Percentiles rank a stretch among this genome's conserved stretches.
phyloP scores from a whole-genome alignment of 2,888 invertebrate species.

The Drosophila neonasuta region DNA sequence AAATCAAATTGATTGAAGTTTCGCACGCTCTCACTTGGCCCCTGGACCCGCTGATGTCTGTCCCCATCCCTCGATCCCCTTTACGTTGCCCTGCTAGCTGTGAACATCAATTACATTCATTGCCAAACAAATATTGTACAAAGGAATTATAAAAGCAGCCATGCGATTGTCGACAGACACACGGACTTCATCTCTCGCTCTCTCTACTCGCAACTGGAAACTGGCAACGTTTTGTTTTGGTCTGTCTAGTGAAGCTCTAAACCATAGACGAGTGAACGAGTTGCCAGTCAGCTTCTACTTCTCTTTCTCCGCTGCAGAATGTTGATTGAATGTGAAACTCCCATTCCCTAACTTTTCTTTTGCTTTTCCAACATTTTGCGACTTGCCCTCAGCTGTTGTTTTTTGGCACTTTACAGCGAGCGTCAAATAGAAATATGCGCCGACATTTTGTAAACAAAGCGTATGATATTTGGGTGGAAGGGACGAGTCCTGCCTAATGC shows the following conservation, averaged over 20 bases:
- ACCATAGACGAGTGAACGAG: slow-evolving; percentile 32
- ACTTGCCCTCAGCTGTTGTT: slow-evolving; percentile 31
- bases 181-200: slow-evolving; percentile 22
- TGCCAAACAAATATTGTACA: slow-evolving; percentile 76
- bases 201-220: slow-evolving; percentile 11
- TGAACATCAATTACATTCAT: slow-evolving; percentile 79
- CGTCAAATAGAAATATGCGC: slow-evolving; percentile 42
- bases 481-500: slow-evolving; percentile 17
- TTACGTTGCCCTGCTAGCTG: slow-evolving; percentile 48
- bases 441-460: slow-evolving; percentile 67
- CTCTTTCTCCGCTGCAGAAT: slow-evolving; percentile 36
- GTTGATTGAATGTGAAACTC: slow-evolving; percentile 61
- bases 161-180: slow-evolving; percentile 57
- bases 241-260: slow-evolving; percentile 45
- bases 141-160: slow-evolving; percentile 68
- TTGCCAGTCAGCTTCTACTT: slow-evolving; percentile 35
- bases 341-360: slow-evolving; percentile 3
- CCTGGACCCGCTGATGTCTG: slow-evolving; percentile 9
- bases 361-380: slow-evolving; percentile 10
- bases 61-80: not conserved
- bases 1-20: slow-evolving; percentile 67
- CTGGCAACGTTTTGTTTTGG: slow-evolving; percentile 54
- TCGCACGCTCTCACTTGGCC: slow-evolving; percentile 45
- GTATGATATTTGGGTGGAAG: slow-evolving; percentile 27
- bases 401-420: slow-evolving; percentile 53